Evolutionary conservation across 2,113 vertebrate species (phyloP), one percentile per base, ranked within the genome.

Genomic region (Epinephelus lanceolatus): DNA sequence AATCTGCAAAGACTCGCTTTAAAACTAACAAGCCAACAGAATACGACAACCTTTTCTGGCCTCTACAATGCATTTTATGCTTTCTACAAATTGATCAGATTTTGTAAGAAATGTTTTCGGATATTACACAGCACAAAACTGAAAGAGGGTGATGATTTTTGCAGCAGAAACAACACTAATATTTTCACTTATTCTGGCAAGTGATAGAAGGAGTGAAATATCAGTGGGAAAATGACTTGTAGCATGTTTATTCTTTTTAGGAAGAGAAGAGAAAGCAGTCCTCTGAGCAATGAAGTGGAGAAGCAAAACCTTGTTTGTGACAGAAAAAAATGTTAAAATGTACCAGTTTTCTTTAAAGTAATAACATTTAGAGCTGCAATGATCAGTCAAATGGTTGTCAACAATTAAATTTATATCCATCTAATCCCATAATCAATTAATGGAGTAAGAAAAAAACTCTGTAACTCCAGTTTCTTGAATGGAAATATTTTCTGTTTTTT

Each of bases 161-260:
- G 49, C 6, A 33, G 14, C 57, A 49, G n/a, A 62, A 69, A 25
- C 17, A n/a, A 65, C 62, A 72, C 6, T 0, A 25, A 53, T 21
- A 4, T 2, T 62, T 56, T 61, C 3, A 30, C 11, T 42, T 47
- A 6, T 60, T 78, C 55, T 51, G 60, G 42, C 42, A 69, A 73
- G 11, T 2, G 42, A 61, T 33, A 69, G 27, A 78, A 3, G n/a
- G 21, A 49, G 30, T 52, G 6, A 69, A 84, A 52, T 45, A 66
- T 71, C 2, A 27, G 27, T 76, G 76, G 17, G 53, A 84, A 80
- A 77, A 63, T 23, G 0, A 57, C 25, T 61, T 60, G 12, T 23
- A 57, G n/a, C 12, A 33, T 77, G 60, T 81, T 88, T 76, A 77
- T 69, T 71, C 19, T 66, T 49, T 45, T 53, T 57, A 73, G 66